phyloP scores from a whole-genome alignment of 2,113 vertebrate species.

The Eupsittula cactorum region DNA sequence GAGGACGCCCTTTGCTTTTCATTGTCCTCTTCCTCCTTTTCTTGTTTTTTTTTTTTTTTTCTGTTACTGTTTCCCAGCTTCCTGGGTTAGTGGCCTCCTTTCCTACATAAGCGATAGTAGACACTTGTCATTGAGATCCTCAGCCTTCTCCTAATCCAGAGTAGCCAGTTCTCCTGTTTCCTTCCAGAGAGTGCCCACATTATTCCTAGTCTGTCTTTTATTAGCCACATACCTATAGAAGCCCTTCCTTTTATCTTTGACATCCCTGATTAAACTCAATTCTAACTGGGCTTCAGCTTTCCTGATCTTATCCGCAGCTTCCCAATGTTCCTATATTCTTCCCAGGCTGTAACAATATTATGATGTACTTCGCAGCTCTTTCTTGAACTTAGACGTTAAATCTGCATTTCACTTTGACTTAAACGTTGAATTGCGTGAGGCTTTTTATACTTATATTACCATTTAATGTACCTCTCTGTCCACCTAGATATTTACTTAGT shows the following conservation, averaged over 20 bases:
- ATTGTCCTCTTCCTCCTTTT: too few species aligned
- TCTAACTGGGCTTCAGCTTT: background rate
- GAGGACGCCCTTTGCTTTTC: too few species aligned
- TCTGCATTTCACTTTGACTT: slow-evolving; percentile 68
- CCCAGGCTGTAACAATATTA: background rate
- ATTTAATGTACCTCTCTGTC: slow-evolving; percentile 5
- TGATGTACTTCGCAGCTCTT: slow-evolving; percentile 45
- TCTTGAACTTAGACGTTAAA: slow-evolving; percentile 71
- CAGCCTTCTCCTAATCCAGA: background rate
- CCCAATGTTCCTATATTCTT: background rate
- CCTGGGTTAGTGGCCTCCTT: too few species aligned
- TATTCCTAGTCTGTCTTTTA: background rate
- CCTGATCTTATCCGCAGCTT: background rate
- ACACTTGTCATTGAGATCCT: background rate
- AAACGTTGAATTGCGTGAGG: slow-evolving; percentile 7
- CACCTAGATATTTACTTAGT: background rate
- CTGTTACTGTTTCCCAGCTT: too few species aligned
- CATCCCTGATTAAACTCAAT: background rate
- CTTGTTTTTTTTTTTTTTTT: too few species aligned
- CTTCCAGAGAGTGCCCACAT: background rate
- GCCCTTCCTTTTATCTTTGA: background rate
- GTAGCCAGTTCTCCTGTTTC: background rate
- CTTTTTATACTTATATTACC: slow-evolving; percentile 36
- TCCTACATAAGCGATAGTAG: too few species aligned
- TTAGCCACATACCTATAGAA: background rate